phyloP scores from a whole-genome alignment of 2,113 vertebrate species.

The Aegithalos caudatus region DNA sequence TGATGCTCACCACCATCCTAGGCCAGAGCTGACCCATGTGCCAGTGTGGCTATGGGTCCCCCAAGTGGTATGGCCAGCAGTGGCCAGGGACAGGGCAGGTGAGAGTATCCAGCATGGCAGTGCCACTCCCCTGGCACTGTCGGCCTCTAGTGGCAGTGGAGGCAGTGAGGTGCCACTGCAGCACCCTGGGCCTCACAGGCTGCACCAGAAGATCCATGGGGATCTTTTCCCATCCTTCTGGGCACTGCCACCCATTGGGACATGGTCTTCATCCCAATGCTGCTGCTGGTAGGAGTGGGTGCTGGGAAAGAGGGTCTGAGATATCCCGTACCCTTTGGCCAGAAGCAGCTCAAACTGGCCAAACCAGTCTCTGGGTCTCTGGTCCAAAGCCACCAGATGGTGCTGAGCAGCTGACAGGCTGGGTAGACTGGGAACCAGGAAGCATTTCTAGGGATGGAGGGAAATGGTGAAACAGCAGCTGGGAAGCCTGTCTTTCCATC shows the following conservation, averaged over 20 bases:
- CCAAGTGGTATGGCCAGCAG: background rate
- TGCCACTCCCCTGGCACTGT: background rate
- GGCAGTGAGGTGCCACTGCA: background rate
- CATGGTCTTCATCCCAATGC: background rate
- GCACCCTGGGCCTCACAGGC: background rate
- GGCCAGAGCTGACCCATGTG: background rate
- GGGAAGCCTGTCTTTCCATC: background rate
- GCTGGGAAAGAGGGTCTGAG: background rate
- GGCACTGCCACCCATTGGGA: background rate
- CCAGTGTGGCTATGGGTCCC: background rate
- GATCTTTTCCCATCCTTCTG: background rate
- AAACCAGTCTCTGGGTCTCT: background rate
- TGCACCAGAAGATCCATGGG: background rate
- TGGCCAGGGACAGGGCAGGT: background rate
- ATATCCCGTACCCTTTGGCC: background rate
- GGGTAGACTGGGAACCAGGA: background rate
- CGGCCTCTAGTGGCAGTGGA: conserved; percentile 26
- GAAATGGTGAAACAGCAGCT: background rate
- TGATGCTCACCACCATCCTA: background rate
- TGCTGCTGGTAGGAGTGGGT: background rate
- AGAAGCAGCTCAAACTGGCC: background rate
- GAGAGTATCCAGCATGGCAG: background rate
- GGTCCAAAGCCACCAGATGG: background rate
- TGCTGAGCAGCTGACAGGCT: background rate
- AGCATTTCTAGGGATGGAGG: background rate